These are phyloP conservation scores for Chydorus sphaericus DNA, from an alignment of 2,888 invertebrate species.

Conservation along the genomic window DNA sequence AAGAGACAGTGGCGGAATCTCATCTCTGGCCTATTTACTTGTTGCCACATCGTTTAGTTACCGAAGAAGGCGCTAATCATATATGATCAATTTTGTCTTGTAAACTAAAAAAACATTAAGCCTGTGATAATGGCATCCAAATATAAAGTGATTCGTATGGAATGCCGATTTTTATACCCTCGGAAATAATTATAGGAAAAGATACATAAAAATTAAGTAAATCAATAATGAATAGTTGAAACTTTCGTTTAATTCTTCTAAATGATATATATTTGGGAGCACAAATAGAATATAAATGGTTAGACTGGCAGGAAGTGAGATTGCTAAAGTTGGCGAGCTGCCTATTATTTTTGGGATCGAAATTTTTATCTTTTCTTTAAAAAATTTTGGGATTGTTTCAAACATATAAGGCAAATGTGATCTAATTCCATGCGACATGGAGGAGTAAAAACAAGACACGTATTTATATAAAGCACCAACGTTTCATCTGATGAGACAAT, in stretches of 20 bases:
- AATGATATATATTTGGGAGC: too few relatives aligned
- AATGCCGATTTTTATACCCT: too few relatives aligned
- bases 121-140: constrained; percentile 5
- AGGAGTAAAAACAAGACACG: not conserved
- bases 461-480: constrained; percentile 4
- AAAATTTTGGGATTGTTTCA: not conserved
- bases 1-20: not conserved
- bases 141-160: too few relatives aligned
- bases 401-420: not conserved
- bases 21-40: not conserved
- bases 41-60: not conserved
- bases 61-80: not conserved
- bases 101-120: not conserved
- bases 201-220: too few relatives aligned
- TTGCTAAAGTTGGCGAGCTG: too few relatives aligned
- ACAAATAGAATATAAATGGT: not conserved
- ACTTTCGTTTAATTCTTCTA: too few relatives aligned
- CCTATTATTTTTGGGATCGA: not conserved
- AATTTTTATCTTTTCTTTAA: not conserved
- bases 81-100: not conserved
- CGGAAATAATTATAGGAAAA: too few relatives aligned
- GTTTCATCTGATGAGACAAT: not conserved
- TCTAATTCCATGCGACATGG: not conserved
- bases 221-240: too few relatives aligned
- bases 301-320: not conserved